Conservation (phyloP, 2,113 vertebrate genomes). For the Bungarus multicinctus region DNA sequence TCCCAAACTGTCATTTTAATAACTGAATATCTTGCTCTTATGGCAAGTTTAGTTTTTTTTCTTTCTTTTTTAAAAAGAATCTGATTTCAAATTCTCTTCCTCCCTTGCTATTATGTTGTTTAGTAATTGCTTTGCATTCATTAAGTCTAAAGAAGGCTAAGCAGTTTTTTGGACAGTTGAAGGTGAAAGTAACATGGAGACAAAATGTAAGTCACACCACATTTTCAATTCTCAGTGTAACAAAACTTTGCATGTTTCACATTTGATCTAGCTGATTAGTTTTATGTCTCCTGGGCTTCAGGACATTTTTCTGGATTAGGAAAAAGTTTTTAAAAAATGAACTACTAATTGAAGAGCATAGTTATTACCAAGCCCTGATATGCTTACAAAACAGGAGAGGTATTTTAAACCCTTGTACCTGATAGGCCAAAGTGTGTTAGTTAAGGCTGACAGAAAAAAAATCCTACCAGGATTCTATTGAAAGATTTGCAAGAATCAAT, state of each 20-base stretch:
- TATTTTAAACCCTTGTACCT: slow-evolving; percentile 13
- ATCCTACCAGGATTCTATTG: background rate
- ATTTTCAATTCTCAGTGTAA: background rate
- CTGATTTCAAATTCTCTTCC: background rate
- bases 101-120: background rate
- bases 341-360: background rate
- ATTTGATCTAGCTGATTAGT: background rate
- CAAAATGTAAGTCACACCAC: background rate
- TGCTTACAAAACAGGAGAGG: background rate
- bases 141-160: background rate
- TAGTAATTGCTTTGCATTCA: accelerated
- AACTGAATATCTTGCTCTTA: background rate
- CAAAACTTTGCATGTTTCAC: background rate
- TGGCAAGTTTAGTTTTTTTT: background rate
- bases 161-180: background rate
- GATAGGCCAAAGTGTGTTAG: background rate
- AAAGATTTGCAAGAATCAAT: background rate
- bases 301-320: background rate
- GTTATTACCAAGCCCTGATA: background rate
- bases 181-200: background rate
- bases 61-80: background rate
- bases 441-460: background rate
- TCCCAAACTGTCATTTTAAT: background rate
- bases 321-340: background rate
- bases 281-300: background rate